A percentile compares a stretch with the other conserved stretches of the same genome.
Evolutionary conservation across 2,113 vertebrate genomes (phyloP).

Genomic region (Fregetta grallaria): DNA sequence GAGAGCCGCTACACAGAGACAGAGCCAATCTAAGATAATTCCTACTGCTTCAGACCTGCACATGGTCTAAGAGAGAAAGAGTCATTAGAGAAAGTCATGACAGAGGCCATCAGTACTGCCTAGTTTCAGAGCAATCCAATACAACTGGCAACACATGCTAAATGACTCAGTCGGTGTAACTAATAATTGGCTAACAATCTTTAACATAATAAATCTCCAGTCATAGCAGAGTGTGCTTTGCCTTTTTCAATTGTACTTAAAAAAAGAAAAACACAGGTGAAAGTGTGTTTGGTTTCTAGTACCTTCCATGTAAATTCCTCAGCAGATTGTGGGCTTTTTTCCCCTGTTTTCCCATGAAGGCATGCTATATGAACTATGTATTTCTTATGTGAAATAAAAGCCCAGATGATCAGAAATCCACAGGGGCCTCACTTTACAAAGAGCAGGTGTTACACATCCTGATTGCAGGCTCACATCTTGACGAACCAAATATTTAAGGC

Average conservation of each 20-base stretch:
- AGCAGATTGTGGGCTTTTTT: rapidly evolving
- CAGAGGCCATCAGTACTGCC: not conserved
- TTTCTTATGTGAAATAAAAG: not conserved
- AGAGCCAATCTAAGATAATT: not conserved
- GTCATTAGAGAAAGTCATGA: not conserved
- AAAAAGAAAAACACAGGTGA: not conserved
- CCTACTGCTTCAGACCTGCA: not conserved
- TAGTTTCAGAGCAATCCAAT: not conserved
- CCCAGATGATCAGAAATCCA: not conserved
- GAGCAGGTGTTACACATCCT: not conserved
- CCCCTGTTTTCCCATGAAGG: rapidly evolving
- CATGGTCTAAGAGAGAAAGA: not conserved
- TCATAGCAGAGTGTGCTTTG: not conserved
- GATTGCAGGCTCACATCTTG: not conserved
- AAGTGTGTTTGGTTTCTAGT: not conserved
- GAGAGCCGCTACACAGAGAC: not conserved
- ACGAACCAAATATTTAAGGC: not conserved
- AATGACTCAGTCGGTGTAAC: not conserved
- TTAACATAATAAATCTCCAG: not conserved
- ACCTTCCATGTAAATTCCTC: not conserved
- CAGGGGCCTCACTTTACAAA: not conserved
- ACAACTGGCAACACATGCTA: not conserved
- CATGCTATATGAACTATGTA: not conserved
- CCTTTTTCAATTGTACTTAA: not conserved
- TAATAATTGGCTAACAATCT: not conserved